Conservation (phyloP, 2,797 vertebrate species). For the Micromesistius poutassou region DNA sequence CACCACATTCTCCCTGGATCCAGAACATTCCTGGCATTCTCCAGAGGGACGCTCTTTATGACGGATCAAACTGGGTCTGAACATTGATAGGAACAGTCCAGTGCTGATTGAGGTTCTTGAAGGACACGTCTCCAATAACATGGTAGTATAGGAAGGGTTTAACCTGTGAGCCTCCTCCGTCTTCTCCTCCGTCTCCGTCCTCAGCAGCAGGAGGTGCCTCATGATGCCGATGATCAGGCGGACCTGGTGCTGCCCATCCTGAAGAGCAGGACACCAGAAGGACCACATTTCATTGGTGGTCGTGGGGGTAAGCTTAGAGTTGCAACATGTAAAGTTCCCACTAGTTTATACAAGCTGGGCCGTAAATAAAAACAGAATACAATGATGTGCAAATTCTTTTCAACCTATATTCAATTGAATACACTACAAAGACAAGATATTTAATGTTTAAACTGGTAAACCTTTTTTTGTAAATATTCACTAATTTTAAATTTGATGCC, state of each 20-base stretch:
- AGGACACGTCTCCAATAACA: background rate
- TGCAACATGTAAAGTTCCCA: too few species aligned
- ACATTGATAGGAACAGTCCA: background rate
- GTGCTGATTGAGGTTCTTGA: background rate
- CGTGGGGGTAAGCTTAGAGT: background rate
- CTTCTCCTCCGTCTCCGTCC: conserved; percentile 89
- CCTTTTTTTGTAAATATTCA: too few species aligned
- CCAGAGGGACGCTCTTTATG: background rate
- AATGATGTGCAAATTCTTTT: too few species aligned
- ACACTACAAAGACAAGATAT: too few species aligned
- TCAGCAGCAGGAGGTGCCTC: conserved; percentile 89
- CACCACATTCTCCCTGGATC: conserved; percentile 22
- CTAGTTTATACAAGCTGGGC: too few species aligned
- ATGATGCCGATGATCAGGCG: conserved; percentile 87
- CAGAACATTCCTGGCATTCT: conserved; percentile 54
- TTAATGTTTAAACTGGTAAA: too few species aligned
- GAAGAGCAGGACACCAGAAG: conserved; percentile 33
- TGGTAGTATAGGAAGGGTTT: conserved; percentile 37
- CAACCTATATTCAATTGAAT: too few species aligned
- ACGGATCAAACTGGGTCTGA: background rate
- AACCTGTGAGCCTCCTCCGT: conserved; percentile 97
- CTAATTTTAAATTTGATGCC: too few species aligned
- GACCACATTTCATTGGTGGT: background rate
- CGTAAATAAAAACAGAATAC: too few species aligned
- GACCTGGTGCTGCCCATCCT: conserved; percentile 91